Base-by-base conservation (phyloP, 2,888 invertebrate species). In the Caradrina kadenii region DNA sequence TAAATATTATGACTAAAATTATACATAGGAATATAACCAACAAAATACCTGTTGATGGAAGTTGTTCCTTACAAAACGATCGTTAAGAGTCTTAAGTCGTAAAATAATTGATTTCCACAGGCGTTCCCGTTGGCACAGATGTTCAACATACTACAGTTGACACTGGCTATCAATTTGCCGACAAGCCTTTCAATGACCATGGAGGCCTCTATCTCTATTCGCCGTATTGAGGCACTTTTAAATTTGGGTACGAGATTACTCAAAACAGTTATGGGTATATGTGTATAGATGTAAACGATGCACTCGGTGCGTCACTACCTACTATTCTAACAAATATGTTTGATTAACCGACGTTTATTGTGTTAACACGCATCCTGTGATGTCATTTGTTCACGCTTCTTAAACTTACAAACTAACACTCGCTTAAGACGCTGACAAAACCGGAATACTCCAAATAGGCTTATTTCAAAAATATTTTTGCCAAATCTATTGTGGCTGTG, bases 51-150 rank as follows among this genome's bases (percentile, higher is more conserved):
- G n/a, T 49, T 15, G 13, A 59, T 22, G 35, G 31, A 48, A 17
- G 31, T 31, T 49, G 21, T n/a, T n/a, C n/a, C n/a, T n/a, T 63
- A 11, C 39, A 42, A 15, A 17, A 45, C 45, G 17, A 45, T 11
- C 39, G 13, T 35, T 35, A 35, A 35, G 35, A 35, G 35, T n/a
- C 3, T 45, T 35, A 13, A 55, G 17, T 66, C 55, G 66, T 63
- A 54, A 63, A 45, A 53, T 19, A 15, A 65, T 77, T 88, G 82
- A 84, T 90, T 88, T 93, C 86, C 91, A 85, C 94, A 94, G 92
- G 97, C 97, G 53, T 98, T 98, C 93, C 97, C 98, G 66, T 95
- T 97, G 92, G 97, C 98, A 8, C 97, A 97, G 90, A 97, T 97
- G 91, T 97, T 97, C 90, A 98, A 98, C 93, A 96, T 97, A n/a